These are phyloP conservation scores for Chloroceryle inda DNA, from an alignment of 2,797 vertebrate species.

Conservation along the genomic window DNA sequence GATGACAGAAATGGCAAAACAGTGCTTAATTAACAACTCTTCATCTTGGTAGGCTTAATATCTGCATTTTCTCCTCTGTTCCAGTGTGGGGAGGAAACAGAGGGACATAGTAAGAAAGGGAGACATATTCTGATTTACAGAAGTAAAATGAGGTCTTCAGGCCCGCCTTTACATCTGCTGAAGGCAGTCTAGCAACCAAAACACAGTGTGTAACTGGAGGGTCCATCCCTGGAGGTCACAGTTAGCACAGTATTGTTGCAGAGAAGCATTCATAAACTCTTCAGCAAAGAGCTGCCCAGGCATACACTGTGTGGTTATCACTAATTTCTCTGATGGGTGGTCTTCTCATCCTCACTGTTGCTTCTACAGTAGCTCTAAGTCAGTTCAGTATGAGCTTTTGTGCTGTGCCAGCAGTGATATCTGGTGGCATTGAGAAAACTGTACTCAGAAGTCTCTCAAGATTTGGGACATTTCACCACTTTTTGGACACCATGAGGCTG, in stretches of 20 bases:
- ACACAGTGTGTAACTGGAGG: neutral
- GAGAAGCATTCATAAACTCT: neutral
- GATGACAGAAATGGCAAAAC: neutral
- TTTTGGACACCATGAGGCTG: neutral
- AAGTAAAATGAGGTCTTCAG: neutral
- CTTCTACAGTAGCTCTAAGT: neutral
- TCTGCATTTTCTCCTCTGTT: neutral
- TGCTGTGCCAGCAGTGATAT: neutral
- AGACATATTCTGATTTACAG: neutral
- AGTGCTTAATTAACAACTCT: neutral
- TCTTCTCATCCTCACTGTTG: neutral
- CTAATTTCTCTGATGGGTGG: neutral
- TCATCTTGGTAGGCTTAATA: neutral
- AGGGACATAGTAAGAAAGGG: neutral
- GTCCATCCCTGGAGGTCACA: neutral
- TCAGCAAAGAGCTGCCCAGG: neutral
- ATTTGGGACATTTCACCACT: neutral
- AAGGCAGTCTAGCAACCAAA: neutral
- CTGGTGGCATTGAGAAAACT: neutral
- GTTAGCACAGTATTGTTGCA: neutral
- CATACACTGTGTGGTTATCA: accelerated
- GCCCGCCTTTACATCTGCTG: neutral
- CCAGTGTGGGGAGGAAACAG: neutral
- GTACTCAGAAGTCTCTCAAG: neutral
- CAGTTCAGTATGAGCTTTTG: neutral